Evolutionary conservation across 2,113 vertebrate species (phyloP).

Genomic region (Helogale parvula): DNA sequence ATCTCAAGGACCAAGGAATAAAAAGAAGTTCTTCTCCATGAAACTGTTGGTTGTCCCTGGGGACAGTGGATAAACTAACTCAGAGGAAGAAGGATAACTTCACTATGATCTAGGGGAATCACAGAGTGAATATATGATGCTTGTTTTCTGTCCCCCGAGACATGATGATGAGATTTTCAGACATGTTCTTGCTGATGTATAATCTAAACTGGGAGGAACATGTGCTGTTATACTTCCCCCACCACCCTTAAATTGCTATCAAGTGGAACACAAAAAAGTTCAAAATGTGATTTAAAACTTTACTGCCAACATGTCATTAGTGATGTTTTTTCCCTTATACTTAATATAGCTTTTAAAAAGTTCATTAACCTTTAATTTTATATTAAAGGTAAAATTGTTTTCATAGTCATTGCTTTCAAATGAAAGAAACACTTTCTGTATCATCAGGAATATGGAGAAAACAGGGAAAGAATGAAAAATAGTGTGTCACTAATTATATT

Average conservation of each 20-base stretch:
- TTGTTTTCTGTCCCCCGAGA: constrained; percentile 16
- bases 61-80: not conserved
- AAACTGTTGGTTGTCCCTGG: not conserved
- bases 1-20: constrained; percentile 38
- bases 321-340: not conserved
- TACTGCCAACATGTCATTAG: not conserved
- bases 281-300: not conserved
- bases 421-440: not conserved
- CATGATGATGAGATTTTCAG: constrained; percentile 32
- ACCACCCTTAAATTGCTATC: not conserved
- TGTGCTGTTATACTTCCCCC: not conserved
- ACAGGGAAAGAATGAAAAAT: not conserved
- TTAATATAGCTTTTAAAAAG: not conserved
- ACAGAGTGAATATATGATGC: not conserved
- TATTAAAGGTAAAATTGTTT: constrained; percentile 20
- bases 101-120: not conserved
- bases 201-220: not conserved
- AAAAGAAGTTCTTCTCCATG: not conserved
- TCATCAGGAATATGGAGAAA: not conserved
- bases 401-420: not conserved
- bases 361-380: not conserved
- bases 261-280: not conserved
- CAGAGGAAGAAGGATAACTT: not conserved
- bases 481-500: not conserved
- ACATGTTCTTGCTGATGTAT: not conserved